Conservation (phyloP, 1,140 invertebrate species). For the Bombyx mori region DNA sequence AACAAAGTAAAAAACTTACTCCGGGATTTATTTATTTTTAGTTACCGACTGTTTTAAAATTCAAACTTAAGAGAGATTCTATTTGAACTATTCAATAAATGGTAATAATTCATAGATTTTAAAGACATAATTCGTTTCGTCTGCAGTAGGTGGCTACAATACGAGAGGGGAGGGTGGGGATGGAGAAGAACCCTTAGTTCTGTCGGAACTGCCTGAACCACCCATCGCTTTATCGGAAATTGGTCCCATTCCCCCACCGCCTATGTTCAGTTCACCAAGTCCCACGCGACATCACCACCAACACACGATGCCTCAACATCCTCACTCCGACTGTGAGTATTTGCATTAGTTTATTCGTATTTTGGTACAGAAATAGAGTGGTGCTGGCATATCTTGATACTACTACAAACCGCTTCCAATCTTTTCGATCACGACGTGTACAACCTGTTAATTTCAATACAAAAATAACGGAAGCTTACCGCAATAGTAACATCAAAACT, state of each 20-base stretch:
- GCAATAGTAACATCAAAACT: not conserved
- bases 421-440: no score
- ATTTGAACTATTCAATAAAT: no score
- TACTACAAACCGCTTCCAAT: no score
- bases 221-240: slow-evolving; percentile 93
- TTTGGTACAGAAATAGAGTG: no score
- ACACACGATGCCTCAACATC: slow-evolving; percentile 47
- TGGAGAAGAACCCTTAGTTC: slow-evolving; percentile 73
- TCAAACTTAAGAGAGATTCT: no score
- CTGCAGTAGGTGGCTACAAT: slow-evolving; percentile 46
- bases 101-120: no score
- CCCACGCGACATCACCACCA: slow-evolving; percentile 75
- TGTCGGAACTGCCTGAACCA: slow-evolving; percentile 90
- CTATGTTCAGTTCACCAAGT: slow-evolving; percentile 93
- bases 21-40: no score
- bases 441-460: no score
- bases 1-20: no score
- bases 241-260: slow-evolving; percentile 93
- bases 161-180: slow-evolving; percentile 43
- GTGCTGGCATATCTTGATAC: no score
- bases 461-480: not conserved
- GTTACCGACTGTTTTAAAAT: no score
- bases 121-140: no score
- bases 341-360: not conserved
- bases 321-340: slow-evolving; percentile 64